Conservation (phyloP, 2,888 invertebrate genomes). For the Folsomia candida region DNA sequence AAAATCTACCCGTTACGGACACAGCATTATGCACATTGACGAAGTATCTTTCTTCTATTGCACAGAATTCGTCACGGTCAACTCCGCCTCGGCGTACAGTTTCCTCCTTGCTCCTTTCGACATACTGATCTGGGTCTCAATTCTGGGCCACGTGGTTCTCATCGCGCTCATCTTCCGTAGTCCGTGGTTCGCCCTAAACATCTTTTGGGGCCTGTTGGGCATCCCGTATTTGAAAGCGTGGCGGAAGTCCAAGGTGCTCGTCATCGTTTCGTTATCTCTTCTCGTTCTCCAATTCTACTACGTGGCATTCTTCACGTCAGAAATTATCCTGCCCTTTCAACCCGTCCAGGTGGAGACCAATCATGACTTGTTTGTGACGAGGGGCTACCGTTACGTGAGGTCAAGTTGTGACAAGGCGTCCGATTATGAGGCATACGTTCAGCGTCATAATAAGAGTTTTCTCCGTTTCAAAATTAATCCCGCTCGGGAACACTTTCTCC, state of each 20-base stretch:
- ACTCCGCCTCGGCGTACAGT: background rate
- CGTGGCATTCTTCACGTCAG: slow-evolving; percentile 12
- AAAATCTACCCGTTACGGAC: too few species aligned
- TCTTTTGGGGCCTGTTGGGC: slow-evolving; percentile 15
- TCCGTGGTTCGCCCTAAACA: slow-evolving; percentile 13
- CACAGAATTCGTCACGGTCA: too few species aligned
- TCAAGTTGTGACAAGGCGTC: background rate
- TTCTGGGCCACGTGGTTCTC: too few species aligned
- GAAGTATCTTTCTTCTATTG: too few species aligned
- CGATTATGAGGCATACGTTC: background rate
- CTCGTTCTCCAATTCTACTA: slow-evolving; percentile 1
- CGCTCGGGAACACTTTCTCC: background rate
- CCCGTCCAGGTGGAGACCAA: background rate
- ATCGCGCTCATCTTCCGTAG: too few species aligned
- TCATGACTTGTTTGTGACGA: too few species aligned
- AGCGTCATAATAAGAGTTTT: background rate
- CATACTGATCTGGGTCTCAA: too few species aligned
- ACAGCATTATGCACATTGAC: too few species aligned
- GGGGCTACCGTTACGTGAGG: background rate
- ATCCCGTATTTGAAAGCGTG: background rate
- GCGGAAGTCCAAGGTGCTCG: background rate
- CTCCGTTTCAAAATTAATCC: background rate
- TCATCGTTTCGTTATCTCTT: too few species aligned
- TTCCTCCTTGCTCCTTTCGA: too few species aligned
- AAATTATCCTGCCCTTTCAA: slow-evolving; percentile 13